Evolutionary conservation across 2,113 vertebrate species (phyloP), one percentile per base, ranked within the genome.

Genomic region (Phoxinus phoxinus): DNA sequence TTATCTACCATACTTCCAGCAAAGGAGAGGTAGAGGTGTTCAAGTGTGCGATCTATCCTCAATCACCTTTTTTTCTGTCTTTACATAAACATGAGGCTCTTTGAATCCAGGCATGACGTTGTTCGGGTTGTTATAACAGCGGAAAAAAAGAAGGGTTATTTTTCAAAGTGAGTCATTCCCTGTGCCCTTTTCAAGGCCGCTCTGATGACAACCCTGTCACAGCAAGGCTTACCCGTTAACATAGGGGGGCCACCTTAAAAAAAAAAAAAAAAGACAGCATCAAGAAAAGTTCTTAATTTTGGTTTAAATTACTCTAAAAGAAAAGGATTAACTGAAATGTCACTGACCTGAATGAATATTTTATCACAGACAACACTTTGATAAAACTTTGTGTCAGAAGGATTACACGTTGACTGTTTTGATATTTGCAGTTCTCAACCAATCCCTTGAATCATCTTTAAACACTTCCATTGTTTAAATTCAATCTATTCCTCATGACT

Each of bases 151-250:
- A 79, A 56, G 72, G 61, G 48, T 71, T 72, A 76, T 51, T 56
- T 46, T 73, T 32, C 67, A 63, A 61, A 12, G 75, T 63, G 84
- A 83, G 84, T 88, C 87, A 83, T 27, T 37, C 23, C 13, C 19
- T 4, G 27, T 87, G 75, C 35, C 74, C 74, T 85, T 41, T 85
- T 78, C 73, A 79, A 17, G 9, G 71, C 32, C 11, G n/a, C 51
- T 69, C 3, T 58, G 23, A 69, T 75, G 69, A 81, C 53, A 75
- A 37, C 13, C 9, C 12, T 59, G 48, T 83, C 65, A 83, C 41
- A 51, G 37, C 84, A 83, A 83, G 71, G 65, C 53, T 65, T 48
- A 25, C 32, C 79, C 4, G 21, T 46, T 69, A 82, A 77, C 65
- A 56, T 48, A 61, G 59, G 78, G 78, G 30, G 41, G 61, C 75